phyloP scores from a whole-genome alignment of 2,888 invertebrate genomes.

The Dexiosoma caninum region DNA sequence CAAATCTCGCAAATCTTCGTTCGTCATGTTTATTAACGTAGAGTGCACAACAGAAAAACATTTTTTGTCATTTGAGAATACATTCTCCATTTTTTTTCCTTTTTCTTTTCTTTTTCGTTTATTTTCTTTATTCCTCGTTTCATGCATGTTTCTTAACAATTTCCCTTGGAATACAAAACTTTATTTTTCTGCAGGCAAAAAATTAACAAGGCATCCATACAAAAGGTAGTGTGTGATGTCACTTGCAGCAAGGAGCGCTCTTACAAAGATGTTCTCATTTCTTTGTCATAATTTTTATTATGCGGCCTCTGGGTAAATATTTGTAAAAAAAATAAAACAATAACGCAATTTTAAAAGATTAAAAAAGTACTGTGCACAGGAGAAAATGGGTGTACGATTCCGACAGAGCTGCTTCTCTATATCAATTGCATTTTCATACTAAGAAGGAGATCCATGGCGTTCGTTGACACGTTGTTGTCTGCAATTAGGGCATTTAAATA shows the following conservation, averaged over 20 bases:
- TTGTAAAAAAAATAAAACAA: not conserved
- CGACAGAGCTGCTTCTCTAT: too few relatives aligned
- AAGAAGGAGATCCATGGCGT: too few relatives aligned
- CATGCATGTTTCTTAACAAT: slow-evolving; percentile 36
- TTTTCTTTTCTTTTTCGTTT: not conserved
- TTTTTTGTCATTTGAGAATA: slow-evolving; percentile 8
- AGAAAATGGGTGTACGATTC: too few relatives aligned
- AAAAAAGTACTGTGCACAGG: not conserved
- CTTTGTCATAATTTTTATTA: slow-evolving; percentile 12
- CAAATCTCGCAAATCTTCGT: not conserved
- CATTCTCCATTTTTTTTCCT: not conserved
- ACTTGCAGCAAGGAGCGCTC: slow-evolving; percentile 9
- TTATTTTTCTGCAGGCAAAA: not conserved
- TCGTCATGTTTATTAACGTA: not conserved
- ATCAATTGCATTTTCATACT: too few relatives aligned
- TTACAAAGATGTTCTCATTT: not conserved
- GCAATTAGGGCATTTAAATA: too few relatives aligned
- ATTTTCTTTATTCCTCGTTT: slow-evolving; percentile 22
- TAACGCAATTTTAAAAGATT: slow-evolving; percentile 12
- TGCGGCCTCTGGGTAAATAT: slow-evolving; percentile 34
- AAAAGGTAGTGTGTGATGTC: slow-evolving; percentile 18
- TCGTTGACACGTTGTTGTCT: too few relatives aligned
- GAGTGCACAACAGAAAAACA: not conserved
- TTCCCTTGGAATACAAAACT: slow-evolving; percentile 12
- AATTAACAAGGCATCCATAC: not conserved